Percentiles rank a stretch among this genome's conserved stretches.
These are phyloP conservation scores for Lycocerus yunnanus DNA, from an alignment of 2,888 invertebrate species.

Conservation along the genomic window DNA sequence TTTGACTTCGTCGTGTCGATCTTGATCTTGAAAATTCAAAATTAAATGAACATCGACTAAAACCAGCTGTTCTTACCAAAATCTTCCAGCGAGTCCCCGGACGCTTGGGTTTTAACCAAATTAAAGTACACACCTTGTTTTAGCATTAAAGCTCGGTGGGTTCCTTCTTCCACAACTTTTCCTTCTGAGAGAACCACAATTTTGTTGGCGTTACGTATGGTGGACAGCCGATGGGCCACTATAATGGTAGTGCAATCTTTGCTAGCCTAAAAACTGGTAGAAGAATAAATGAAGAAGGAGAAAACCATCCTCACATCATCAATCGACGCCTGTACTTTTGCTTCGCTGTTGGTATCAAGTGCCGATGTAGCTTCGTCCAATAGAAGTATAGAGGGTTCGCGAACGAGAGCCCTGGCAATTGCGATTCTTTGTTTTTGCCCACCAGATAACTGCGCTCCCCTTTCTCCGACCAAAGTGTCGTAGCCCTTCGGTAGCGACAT, in stretches of 20 bases:
- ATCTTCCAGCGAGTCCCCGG: slow-evolving; percentile 21
- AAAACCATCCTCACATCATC: slow-evolving; percentile 72
- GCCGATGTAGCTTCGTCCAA: slow-evolving; percentile 91
- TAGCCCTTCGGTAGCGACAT: slow-evolving; percentile 77
- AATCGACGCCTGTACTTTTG: slow-evolving; percentile 80
- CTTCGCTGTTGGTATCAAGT: slow-evolving; percentile 83
- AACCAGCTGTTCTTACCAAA: too few species aligned
- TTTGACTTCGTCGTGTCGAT: not conserved
- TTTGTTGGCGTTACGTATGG: slow-evolving; percentile 72
- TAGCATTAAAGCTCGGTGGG: slow-evolving; percentile 70
- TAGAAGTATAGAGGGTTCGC: slow-evolving; percentile 77
- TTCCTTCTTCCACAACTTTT: slow-evolving; percentile 70
- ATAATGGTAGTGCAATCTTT: slow-evolving; percentile 78
- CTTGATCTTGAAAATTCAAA: not conserved
- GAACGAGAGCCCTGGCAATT: slow-evolving; percentile 84
- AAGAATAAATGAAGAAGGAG: too few species aligned
- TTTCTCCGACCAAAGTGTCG: slow-evolving; percentile 82
- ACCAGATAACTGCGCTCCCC: slow-evolving; percentile 83
- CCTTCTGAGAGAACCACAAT: slow-evolving; percentile 76
- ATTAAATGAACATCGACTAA: too few species aligned
- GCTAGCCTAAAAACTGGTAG: slow-evolving; percentile 69
- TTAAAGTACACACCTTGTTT: slow-evolving; percentile 69
- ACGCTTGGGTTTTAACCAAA: slow-evolving; percentile 68
- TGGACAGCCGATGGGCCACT: slow-evolving; percentile 77
- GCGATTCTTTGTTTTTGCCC: slow-evolving; percentile 91